Evolutionary conservation across 2,113 vertebrate genomes (phyloP).

Genomic region (Grammomys dolichurus): DNA sequence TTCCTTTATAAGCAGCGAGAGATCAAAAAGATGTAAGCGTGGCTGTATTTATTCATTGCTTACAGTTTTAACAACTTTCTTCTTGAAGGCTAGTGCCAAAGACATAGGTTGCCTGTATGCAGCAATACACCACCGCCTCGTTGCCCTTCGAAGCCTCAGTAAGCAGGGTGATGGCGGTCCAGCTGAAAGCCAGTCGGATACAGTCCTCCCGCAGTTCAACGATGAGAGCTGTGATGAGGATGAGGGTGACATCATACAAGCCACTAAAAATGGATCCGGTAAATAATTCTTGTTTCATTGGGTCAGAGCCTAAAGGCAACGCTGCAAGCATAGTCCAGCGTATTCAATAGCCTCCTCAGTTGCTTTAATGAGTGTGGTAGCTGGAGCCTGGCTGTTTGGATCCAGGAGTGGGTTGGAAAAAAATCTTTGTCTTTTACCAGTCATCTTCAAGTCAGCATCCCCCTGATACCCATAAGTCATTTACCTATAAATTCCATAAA

Average conservation of each 20-base stretch:
- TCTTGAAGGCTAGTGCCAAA: conserved; percentile 87
- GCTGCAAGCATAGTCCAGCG: neutral
- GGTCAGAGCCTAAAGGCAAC: neutral
- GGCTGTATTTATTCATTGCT: neutral
- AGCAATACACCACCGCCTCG: conserved; percentile 91
- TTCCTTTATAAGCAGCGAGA: conserved; percentile 56
- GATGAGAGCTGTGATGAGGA: conserved; percentile 87
- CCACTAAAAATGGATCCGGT: conserved; percentile 83
- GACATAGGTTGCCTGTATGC: conserved; percentile 87
- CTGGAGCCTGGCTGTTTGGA: conserved; percentile 15
- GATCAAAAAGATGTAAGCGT: conserved; percentile 39
- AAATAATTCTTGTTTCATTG: conserved; percentile 66
- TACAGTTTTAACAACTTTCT: conserved; percentile 45
- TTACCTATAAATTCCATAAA: neutral
- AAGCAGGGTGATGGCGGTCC: conserved; percentile 75
- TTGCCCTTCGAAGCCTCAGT: conserved; percentile 85
- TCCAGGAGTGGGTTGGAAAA: neutral
- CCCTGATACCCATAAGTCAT: neutral
- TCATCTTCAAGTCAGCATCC: neutral
- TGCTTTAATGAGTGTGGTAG: neutral
- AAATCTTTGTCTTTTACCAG: neutral
- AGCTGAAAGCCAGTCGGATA: conserved; percentile 74
- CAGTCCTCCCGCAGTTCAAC: conserved; percentile 72
- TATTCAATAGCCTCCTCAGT: neutral
- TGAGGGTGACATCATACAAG: conserved; percentile 72